These are phyloP conservation scores for Eonycteris spelaea DNA, from an alignment of 2,113 vertebrate species.

Conservation along the genomic window DNA sequence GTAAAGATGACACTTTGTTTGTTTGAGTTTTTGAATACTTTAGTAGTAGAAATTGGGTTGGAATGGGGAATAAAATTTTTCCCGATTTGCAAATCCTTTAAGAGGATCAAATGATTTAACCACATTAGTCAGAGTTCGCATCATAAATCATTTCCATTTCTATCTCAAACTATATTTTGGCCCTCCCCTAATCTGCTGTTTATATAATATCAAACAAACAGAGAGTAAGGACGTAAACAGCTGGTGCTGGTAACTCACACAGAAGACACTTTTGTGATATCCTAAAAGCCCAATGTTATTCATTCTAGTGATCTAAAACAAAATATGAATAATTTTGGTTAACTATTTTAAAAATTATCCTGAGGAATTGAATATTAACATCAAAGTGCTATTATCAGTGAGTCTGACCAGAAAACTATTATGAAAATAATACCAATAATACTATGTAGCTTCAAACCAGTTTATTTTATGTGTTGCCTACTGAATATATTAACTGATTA, in stretches of 20 bases:
- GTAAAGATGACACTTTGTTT: background rate
- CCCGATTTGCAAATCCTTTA: constrained; percentile 61
- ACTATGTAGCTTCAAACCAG: background rate
- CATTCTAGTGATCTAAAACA: background rate
- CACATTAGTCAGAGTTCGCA: constrained; percentile 38
- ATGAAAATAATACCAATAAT: background rate
- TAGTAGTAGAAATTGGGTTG: constrained; percentile 30
- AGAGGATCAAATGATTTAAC: constrained; percentile 68
- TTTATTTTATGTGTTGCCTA: constrained; percentile 1
- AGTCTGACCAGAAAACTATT: constrained; percentile 12
- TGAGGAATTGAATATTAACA: background rate
- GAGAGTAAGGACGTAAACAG: background rate
- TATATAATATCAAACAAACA: background rate
- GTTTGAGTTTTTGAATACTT: constrained; percentile 26
- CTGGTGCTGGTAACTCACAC: background rate
- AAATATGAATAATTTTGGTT: constrained; percentile 9
- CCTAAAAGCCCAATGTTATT: background rate
- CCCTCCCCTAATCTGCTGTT: constrained; percentile 41
- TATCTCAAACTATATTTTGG: constrained; percentile 33
- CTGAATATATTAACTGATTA: background rate
- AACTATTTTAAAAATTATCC: background rate
- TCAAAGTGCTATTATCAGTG: background rate
- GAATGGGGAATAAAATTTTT: constrained; percentile 36
- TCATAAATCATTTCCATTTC: constrained; percentile 59
- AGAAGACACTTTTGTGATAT: background rate